Conservation (phyloP, 2,113 vertebrate genomes). For the human region GRCh38 chr5:102816501-102817000, state of each 20-base stretch:
- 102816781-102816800: background rate
- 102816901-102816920: background rate
- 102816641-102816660: background rate
- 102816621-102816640: background rate
- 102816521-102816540: background rate
- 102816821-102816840: background rate
- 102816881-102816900: background rate
- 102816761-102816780: background rate
- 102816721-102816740: background rate
- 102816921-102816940: background rate
- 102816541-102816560: background rate
- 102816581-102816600: background rate
- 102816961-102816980: background rate
- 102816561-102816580: background rate
- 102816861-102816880: background rate
- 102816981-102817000: background rate
- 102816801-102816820: background rate
- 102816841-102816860: background rate
- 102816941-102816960: background rate
- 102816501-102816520: background rate
- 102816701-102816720: background rate
- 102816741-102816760: background rate
- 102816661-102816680: background rate
- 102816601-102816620: background rate
- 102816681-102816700: background rate